Evolutionary conservation across 2,113 vertebrate species (phyloP), one percentile per base, ranked within the genome.

Genomic region (Synodontis membranacea): DNA sequence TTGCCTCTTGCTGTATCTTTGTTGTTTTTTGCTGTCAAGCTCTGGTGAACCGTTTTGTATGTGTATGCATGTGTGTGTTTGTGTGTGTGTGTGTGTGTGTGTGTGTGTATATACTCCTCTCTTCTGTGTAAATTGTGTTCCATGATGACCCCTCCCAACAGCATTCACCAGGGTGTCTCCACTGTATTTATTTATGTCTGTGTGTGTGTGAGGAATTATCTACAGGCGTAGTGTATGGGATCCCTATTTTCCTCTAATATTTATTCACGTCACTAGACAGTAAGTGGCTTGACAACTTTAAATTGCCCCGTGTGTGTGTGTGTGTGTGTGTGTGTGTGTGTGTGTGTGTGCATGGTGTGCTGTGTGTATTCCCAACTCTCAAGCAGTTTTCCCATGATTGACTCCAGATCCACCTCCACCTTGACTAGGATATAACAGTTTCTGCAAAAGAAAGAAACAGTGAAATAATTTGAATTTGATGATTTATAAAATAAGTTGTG

Each of bases 181-280:
- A 80, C 86, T 88, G 86, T 86, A 75, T 89, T 85, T 89, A 78
- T 86, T 84, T 86, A 81, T 72, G 82, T 68, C 37, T 72, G 66
- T 87, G 62, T 87, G 85, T 83, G 62, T 84, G 70, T 76, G 64
- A 84, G 64, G 54, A 87, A 81, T 83, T 80, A 42, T 85, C 60
- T 92, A 88, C 89, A 87, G 92, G 88, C 56, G 44, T 48, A n/a
- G n/a, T n/a, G n/a, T n/a, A n/a, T n/a, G n/a, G n/a, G n/a, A n/a
- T 82, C 76, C 31, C n/a, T n/a, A 82, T 86, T 89, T 86, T 70
- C 60, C n/a, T 39, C 50, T 19, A 64, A 87, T 78, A 54, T 78
- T 83, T 84, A 82, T 88, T 91, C 85, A 87, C 56, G 79, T 31
- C 50, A 79, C 72, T 48, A 46, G 25, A 42, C 28, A 46, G 4